Percentiles rank a stretch among this genome's conserved stretches.
These are phyloP conservation scores for Lagenorhynchus albirostris DNA, from an alignment of 2,113 vertebrate genomes.

Conservation along the genomic window DNA sequence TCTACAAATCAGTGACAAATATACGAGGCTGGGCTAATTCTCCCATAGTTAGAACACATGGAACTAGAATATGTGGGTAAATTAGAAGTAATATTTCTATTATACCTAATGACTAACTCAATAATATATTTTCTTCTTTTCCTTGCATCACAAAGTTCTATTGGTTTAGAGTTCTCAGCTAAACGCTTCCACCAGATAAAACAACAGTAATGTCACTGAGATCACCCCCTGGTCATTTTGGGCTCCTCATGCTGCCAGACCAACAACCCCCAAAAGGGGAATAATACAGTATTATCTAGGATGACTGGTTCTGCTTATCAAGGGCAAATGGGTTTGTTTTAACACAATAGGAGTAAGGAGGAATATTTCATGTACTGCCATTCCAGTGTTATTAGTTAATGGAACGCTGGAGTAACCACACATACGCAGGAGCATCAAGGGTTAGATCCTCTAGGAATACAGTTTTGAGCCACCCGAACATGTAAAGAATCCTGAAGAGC, in stretches of 20 bases:
- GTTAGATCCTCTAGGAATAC: not conserved
- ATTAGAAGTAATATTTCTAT: not conserved
- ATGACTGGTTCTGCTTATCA: not conserved
- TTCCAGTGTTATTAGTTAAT: not conserved
- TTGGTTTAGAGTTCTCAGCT: not conserved
- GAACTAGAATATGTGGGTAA: not conserved
- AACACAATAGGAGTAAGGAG: not conserved
- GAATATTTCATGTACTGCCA: not conserved
- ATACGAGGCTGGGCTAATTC: not conserved
- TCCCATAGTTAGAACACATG: not conserved
- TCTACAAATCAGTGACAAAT: not conserved
- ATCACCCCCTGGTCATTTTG: not conserved
- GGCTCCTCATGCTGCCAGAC: not conserved
- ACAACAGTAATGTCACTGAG: not conserved
- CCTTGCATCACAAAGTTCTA: not conserved
- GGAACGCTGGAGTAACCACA: not conserved
- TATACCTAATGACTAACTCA: not conserved
- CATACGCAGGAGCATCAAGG: not conserved
- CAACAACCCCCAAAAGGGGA: not conserved
- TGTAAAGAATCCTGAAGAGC: not conserved
- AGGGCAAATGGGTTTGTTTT: not conserved
- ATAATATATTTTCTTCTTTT: not conserved
- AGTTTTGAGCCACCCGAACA: not conserved
- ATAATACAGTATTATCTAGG: not conserved
- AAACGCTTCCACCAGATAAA: not conserved